phyloP scores from a whole-genome alignment of 2,113 vertebrate genomes.

The Castor canadensis region DNA sequence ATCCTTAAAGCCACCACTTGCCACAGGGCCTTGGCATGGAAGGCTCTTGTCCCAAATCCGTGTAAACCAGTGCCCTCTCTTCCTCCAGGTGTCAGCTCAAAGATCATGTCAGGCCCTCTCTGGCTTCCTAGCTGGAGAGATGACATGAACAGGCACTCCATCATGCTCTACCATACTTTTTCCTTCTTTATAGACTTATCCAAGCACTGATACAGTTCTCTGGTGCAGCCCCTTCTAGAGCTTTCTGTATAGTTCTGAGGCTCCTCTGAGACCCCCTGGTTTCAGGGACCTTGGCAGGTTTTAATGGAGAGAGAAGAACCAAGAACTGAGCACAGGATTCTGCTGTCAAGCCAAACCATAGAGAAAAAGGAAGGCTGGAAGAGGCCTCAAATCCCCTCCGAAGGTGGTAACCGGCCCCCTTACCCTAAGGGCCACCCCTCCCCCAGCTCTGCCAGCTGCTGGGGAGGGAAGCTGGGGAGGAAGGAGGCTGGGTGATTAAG shows the following conservation, averaged over 20 bases:
- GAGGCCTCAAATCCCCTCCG: background rate
- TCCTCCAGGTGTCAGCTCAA: background rate
- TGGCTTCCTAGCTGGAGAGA: background rate
- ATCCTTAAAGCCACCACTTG: background rate
- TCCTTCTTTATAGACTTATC: background rate
- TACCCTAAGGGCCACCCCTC: background rate
- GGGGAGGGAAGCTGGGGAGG: constrained; percentile 36
- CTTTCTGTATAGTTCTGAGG: background rate
- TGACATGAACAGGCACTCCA: rapidly evolving
- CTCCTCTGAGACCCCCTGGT: background rate
- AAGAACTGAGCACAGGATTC: background rate
- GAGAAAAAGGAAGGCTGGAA: background rate
- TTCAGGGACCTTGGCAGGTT: background rate
- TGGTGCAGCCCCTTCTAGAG: background rate
- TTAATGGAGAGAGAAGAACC: background rate
- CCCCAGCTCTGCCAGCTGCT: constrained; percentile 65
- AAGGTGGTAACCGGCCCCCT: constrained; percentile 21
- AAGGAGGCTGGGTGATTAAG: constrained; percentile 71
- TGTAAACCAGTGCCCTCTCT: background rate
- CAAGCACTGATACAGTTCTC: background rate
- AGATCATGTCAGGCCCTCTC: background rate
- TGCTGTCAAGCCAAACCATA: background rate
- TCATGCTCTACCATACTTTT: background rate
- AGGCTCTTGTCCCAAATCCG: background rate
- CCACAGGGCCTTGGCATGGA: background rate